Base-by-base conservation (phyloP, 2,113 vertebrate genomes). In the Colinus virginianus region DNA sequence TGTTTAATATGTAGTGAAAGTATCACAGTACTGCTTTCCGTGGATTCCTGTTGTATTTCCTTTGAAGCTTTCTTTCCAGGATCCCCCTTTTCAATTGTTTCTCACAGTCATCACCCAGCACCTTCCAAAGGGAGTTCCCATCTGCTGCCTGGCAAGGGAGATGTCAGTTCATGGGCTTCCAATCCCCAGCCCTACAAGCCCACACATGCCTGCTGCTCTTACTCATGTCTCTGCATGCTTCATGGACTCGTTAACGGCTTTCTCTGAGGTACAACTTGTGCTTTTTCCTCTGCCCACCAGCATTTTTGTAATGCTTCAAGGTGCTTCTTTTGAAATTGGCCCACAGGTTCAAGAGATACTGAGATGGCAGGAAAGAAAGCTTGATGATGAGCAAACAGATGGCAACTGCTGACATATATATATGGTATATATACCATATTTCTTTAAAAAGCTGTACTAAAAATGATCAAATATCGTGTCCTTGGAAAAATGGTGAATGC, bases 141-240 rank as follows among this genome's bases (percentile, higher is more conserved):
- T 32, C 5, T 61, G 19, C 43, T 62, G 13, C 21, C 42, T 86
- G 72, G 46, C 28, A 55, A 67, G 23, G 26, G 9, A 66, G 3
- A 12, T 53, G 21, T 25, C 20, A 55, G 32, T 45, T 32, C 13
- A 5, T 0, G 0, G 38, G 7, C 18, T 55, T 32, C 42, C 17
- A 16, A 77, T 21, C 21, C 25, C 42, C 53, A 58, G 30, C 17
- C 40, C 59, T 21, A 15, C 1, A 0, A 61, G 20, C 48, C 42
- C 30, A 2, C 18, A 2, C 21, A 12, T 7, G 21, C 11, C n/a
- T 40, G 30, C 53, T 72, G n/a, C 23, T 56, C 17, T 61, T 25
- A 38, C 28, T 80, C 21, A 2, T 1, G 0, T 9, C 18, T 23
- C 51, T 55, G 42, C 0, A 51, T 26, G 26, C 26, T 19, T 49